Percentiles rank a stretch among this genome's conserved stretches.
Evolutionary conservation across 2,113 vertebrate genomes (phyloP).

Genomic region (Myotis yumanensis): DNA sequence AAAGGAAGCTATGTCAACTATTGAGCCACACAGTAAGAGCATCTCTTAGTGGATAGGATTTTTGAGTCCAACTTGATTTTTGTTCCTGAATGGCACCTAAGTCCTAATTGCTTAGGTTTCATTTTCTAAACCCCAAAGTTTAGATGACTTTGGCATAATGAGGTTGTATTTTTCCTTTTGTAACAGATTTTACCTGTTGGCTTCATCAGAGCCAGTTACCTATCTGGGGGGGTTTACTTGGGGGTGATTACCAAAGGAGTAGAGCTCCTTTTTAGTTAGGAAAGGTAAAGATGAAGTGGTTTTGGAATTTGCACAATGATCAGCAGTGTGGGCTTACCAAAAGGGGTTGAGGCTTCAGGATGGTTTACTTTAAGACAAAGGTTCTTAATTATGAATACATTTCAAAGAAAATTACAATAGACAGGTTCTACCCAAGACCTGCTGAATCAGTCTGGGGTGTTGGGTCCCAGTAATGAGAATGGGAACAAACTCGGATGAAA

Average conservation of each 20-base stretch:
- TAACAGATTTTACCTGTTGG: not conserved
- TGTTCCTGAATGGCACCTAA: conserved; percentile 34
- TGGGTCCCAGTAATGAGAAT: not conserved
- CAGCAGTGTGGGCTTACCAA: not conserved
- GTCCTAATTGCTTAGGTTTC: not conserved
- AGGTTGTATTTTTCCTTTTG: conserved; percentile 3
- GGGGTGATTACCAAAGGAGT: not conserved
- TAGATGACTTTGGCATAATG: not conserved
- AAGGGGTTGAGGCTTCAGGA: not conserved
- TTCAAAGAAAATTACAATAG: not conserved
- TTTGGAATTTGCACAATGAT: not conserved
- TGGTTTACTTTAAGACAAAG: not conserved
- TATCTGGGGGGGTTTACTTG: not conserved
- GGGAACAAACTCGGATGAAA: not conserved
- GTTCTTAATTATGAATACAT: not conserved
- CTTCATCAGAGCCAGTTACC: not conserved
- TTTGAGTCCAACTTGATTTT: conserved; percentile 57
- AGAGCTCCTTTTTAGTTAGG: not conserved
- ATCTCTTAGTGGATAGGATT: conserved; percentile 63
- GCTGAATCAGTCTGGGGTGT: not conserved
- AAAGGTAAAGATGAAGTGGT: not conserved
- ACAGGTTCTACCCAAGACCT: not conserved
- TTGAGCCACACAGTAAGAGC: conserved; percentile 88
- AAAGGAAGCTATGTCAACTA: conserved; percentile 87
- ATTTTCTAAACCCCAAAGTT: not conserved